Conservation (phyloP, 2,797 vertebrate genomes). For the Rhinichthys osculus region DNA sequence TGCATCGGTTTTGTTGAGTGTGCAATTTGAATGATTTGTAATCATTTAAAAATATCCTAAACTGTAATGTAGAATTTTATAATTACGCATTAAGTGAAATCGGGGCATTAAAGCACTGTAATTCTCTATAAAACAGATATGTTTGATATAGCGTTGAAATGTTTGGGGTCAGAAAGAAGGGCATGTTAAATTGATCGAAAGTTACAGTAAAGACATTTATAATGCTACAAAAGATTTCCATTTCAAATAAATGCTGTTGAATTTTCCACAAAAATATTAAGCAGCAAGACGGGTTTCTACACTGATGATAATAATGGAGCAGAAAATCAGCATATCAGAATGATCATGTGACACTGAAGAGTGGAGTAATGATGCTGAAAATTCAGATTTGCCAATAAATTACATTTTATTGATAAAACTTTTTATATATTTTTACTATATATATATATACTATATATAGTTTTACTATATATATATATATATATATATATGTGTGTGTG, state of each 20-base stretch:
- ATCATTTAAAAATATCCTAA: neutral
- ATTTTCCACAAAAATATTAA: neutral
- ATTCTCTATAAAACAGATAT: neutral
- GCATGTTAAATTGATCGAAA: neutral
- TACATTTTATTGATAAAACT: too few relatives aligned
- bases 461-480: too few relatives aligned
- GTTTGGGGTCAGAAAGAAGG: neutral
- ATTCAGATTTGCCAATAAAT: too few relatives aligned
- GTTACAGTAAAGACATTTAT: neutral
- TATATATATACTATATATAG: too few relatives aligned
- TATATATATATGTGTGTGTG: too few relatives aligned
- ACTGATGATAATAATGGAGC: neutral
- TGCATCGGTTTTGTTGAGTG: neutral
- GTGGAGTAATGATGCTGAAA: too few relatives aligned
- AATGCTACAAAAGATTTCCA: neutral
- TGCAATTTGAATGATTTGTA: neutral
- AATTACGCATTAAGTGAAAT: neutral
- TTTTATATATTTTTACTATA: too few relatives aligned
- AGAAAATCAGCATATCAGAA: neutral
- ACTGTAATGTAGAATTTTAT: neutral
- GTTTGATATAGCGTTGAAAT: neutral
- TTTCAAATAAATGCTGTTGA: neutral
- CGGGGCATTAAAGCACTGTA: neutral
- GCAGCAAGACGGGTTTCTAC: neutral
- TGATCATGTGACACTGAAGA: too few relatives aligned